Conservation (phyloP, 2,888 invertebrate genomes). For the Tinea pellionella region DNA sequence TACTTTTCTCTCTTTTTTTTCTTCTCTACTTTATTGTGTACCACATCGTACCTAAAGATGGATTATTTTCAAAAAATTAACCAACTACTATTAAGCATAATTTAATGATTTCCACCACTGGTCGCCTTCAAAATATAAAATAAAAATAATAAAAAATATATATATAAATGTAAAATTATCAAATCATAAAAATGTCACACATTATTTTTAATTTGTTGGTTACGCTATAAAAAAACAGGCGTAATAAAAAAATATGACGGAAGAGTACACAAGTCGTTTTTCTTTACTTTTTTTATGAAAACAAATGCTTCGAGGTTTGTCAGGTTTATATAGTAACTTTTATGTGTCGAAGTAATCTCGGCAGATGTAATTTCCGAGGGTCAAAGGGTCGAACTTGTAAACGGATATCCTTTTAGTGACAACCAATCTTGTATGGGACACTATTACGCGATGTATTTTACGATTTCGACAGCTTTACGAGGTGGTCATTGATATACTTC, state of each 20-base stretch:
- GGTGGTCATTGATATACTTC: not conserved
- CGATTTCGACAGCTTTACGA: not conserved
- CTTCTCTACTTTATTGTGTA: too few species aligned
- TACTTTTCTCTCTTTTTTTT: too few species aligned
- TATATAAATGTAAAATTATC: too few species aligned
- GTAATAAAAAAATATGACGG: not conserved
- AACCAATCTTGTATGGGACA: not conserved
- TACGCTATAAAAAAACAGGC: not conserved
- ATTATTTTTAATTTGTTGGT: not conserved
- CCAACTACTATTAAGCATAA: too few species aligned
- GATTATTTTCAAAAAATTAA: too few species aligned
- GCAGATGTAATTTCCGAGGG: not conserved
- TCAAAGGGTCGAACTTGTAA: not conserved
- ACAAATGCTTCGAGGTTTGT: not conserved
- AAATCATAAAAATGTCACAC: not conserved
- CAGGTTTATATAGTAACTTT: slow-evolving; percentile 3
- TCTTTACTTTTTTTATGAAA: slow-evolving; percentile 1
- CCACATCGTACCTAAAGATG: too few species aligned
- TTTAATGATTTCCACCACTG: too few species aligned
- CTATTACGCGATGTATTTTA: not conserved
- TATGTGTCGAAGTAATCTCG: not conserved
- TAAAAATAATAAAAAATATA: too few species aligned
- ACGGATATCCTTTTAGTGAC: slow-evolving; percentile 2
- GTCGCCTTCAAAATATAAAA: too few species aligned
- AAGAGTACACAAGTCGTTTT: not conserved